Percentiles rank a stretch among this genome's conserved stretches.
Evolutionary conservation across 2,797 vertebrate species (phyloP).

Genomic region (Sebastes alutus): DNA sequence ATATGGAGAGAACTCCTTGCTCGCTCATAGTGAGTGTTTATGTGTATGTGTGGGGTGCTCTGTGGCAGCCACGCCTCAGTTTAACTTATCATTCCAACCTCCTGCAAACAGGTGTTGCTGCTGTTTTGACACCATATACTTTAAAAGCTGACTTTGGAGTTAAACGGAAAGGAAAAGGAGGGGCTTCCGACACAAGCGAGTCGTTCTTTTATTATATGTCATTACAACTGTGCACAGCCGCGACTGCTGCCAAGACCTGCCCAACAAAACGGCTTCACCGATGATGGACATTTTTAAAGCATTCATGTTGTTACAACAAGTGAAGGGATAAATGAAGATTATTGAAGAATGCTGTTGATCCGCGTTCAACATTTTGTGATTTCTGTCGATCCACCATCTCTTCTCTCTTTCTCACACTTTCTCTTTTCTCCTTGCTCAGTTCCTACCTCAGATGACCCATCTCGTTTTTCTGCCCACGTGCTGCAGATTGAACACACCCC

Average conservation of each 20-base stretch:
- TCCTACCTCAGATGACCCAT: constrained; percentile 35
- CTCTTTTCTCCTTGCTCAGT: constrained; percentile 15
- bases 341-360: neutral
- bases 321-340: neutral
- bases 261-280: neutral
- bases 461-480: constrained; percentile 28
- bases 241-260: constrained; percentile 16
- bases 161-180: constrained; percentile 1
- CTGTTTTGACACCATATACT: constrained; percentile 29
- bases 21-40: neutral
- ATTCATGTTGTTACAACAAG: constrained; percentile 3
- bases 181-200: neutral
- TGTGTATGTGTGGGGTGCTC: constrained; percentile 14
- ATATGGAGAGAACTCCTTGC: neutral
- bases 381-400: neutral
- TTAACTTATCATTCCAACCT: constrained; percentile 38
- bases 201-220: constrained; percentile 26
- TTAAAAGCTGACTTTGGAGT: constrained; percentile 24
- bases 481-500: constrained; percentile 27
- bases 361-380: neutral
- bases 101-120: constrained; percentile 62
- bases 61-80: constrained; percentile 53
- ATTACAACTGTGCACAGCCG: constrained; percentile 18
- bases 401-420: neutral
- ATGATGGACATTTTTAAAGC: neutral